Conservation (phyloP, 2,113 vertebrate species). For the Mugil cephalus region DNA sequence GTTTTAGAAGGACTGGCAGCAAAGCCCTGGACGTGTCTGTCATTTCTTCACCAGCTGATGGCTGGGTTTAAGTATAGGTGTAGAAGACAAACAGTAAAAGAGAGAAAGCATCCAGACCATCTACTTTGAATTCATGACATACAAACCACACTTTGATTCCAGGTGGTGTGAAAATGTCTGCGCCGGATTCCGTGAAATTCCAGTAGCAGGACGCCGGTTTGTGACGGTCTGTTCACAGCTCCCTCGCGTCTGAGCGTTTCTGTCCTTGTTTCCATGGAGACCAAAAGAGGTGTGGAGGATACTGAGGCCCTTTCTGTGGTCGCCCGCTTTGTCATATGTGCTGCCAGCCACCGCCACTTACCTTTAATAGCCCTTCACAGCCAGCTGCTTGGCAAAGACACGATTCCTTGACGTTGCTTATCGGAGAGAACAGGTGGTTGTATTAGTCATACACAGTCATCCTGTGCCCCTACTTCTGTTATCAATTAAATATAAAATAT, state of each 20-base stretch:
- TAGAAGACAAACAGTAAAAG: conserved; percentile 18
- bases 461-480: background rate
- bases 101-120: conserved; percentile 35
- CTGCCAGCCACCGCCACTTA: conserved; percentile 49
- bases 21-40: conserved; percentile 26
- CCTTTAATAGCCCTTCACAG: conserved; percentile 51
- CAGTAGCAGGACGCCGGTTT: conserved; percentile 48
- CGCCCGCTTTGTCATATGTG: conserved; percentile 53
- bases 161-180: conserved; percentile 48
- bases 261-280: conserved; percentile 76
- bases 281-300: conserved; percentile 69
- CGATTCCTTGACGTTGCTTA: conserved; percentile 22
- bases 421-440: conserved; percentile 36
- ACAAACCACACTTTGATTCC: conserved; percentile 52
- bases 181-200: conserved; percentile 49
- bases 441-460: background rate
- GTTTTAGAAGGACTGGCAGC: conserved; percentile 40
- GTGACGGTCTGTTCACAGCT: conserved; percentile 50
- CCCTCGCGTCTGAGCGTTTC: conserved; percentile 44
- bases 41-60: conserved; percentile 24
- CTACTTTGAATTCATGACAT: conserved; percentile 20
- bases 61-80: background rate
- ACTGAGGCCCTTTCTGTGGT: conserved; percentile 43
- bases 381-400: conserved; percentile 30
- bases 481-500: too few relatives aligned